These are phyloP conservation scores for Mesitornis unicolor DNA, from an alignment of 2,113 vertebrate species.

Conservation along the genomic window DNA sequence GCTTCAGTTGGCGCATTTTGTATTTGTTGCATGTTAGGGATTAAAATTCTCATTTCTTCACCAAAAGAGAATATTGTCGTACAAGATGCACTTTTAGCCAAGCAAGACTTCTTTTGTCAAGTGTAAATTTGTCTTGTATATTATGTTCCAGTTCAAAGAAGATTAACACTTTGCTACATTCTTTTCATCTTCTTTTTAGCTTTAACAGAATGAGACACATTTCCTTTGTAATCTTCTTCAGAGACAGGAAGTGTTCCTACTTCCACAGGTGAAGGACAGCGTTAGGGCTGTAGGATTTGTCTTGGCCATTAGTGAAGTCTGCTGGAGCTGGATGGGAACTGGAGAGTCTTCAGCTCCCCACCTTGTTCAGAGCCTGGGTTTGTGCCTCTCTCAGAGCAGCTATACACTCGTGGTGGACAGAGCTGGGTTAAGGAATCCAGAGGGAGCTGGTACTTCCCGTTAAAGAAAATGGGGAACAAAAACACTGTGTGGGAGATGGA, in stretches of 20 bases:
- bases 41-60: slow-evolving; percentile 47
- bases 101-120: not conserved
- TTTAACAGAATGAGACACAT: not conserved
- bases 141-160: slow-evolving; percentile 35
- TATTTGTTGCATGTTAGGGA: slow-evolving; percentile 26
- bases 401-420: not conserved
- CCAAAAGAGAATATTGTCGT: not conserved
- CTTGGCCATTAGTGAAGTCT: not conserved
- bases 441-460: not conserved
- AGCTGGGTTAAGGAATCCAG: not conserved
- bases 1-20: not conserved
- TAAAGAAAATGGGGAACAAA: not conserved
- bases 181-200: not conserved
- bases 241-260: not conserved
- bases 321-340: not conserved
- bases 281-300: not conserved
- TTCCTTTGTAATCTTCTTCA: not conserved
- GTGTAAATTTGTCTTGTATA: slow-evolving; percentile 33
- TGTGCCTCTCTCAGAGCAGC: not conserved
- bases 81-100: not conserved
- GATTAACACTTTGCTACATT: not conserved
- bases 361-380: not conserved
- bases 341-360: not conserved
- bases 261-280: not conserved
- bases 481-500: accelerated